Conservation (phyloP, 2,113 vertebrate species). For the Pteruthius melanotis region DNA sequence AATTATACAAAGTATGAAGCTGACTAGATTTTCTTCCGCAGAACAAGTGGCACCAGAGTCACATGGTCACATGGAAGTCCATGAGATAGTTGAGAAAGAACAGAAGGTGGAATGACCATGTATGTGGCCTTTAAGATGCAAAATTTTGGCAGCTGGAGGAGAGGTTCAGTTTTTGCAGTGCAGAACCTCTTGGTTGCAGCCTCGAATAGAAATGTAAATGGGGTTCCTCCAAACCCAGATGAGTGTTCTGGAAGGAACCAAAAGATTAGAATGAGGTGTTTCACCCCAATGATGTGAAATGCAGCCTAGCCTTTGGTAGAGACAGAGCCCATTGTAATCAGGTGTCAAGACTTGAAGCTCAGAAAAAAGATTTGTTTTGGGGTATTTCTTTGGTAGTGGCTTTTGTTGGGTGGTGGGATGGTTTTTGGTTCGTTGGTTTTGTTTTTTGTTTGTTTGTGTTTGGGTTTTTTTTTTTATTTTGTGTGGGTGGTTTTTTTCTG, state of each 20-base stretch:
- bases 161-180: background rate
- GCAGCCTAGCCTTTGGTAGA: background rate
- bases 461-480: too few relatives aligned
- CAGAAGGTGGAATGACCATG: background rate
- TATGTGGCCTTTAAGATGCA: background rate
- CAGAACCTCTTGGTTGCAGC: background rate
- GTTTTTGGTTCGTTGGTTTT: too few relatives aligned
- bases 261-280: background rate
- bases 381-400: background rate
- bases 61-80: background rate
- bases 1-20: background rate
- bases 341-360: background rate
- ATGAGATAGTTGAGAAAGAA: rapidly evolving
- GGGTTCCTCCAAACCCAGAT: background rate
- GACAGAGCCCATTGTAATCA: rapidly evolving
- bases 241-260: background rate
- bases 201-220: background rate
- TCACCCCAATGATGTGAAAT: background rate
- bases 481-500: too few relatives aligned
- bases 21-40: background rate
- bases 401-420: rapidly evolving
- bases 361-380: background rate
- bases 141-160: background rate
- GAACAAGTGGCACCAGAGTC: background rate
- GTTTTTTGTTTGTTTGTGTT: too few relatives aligned